Base-by-base conservation (phyloP, 30 jellyfish, hydroid and myxozoan genomes). In the Nemopilema nomurai region DNA sequence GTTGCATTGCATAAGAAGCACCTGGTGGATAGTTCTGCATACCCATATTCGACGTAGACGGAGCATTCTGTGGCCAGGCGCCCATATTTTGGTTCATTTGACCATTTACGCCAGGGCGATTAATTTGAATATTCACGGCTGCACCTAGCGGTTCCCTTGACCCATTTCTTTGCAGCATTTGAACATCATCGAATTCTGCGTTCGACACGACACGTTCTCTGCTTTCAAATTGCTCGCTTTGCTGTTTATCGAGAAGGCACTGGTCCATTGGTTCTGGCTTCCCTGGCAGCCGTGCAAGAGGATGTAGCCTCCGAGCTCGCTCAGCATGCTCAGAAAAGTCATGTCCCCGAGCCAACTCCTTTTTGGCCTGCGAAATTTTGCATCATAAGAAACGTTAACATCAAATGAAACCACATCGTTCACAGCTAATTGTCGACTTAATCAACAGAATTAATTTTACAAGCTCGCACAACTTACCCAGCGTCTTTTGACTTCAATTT, bases 311-410 rank as follows among this genome's bases (percentile, higher is more conserved):
- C 24, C 90, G 62, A 6, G 98, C 98, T 25, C 90, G 52, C 76
- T 80, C 85, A n/a, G 98, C 98, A 74, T 93, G 98, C 31, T 79
- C 95, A 3, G 98, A 82, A 31, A 32, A 64, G 33, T 88, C 97
- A 70, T 93, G 98, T 20, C 98, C 98, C 26, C 73, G 84, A 8
- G 98, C 98, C 28, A 93, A 76, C 65, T 93, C 98, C 26, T 83
- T 69, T 63, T 93, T 93, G 1, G 98, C 98, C 98, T 92, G 32
- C 4, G 18, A 62, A 27, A 62, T 41, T 41, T 3, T 41, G 57
- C 13, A 41, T 6, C 6, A 41, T 3, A 41, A 3, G 57, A 41
- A 3, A 41, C 9, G 6, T 41, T 41, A n/a, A n/a, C n/a, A n/a
- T n/a, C n/a, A n/a, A n/a, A n/a, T n/a, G n/a, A n/a, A n/a, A n/a